Evolutionary conservation across 2,797 vertebrate species (phyloP).

Genomic region (Taenioides sp.): DNA sequence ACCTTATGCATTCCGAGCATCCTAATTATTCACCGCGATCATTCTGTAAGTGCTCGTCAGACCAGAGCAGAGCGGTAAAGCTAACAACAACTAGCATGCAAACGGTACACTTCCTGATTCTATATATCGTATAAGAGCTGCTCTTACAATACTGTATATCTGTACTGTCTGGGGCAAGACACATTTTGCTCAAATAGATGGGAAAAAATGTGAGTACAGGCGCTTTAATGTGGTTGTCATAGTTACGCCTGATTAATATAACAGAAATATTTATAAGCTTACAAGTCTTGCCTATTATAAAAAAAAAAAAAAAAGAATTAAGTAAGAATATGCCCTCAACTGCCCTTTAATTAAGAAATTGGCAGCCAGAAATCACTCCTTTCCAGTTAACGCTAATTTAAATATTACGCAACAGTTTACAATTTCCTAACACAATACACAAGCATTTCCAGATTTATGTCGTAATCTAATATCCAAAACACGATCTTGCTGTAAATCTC

Average conservation of each 20-base stretch:
- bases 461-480: neutral
- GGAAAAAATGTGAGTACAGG: too few relatives aligned
- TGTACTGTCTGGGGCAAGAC: too few relatives aligned
- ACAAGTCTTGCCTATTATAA: constrained; percentile 51
- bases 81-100: too few relatives aligned
- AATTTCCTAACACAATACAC: constrained; percentile 31
- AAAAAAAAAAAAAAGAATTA: constrained; percentile 60
- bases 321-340: constrained; percentile 36
- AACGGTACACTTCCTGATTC: too few relatives aligned
- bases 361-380: constrained; percentile 65
- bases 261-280: constrained; percentile 50
- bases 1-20: too few relatives aligned
- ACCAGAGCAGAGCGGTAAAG: too few relatives aligned
- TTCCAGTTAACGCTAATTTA: constrained; percentile 51
- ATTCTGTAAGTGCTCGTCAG: too few relatives aligned
- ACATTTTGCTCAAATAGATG: too few relatives aligned
- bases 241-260: neutral
- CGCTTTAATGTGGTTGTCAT: neutral
- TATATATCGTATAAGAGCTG: too few relatives aligned
- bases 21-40: too few relatives aligned
- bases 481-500: neutral
- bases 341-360: constrained; percentile 74
- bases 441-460: constrained; percentile 29
- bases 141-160: too few relatives aligned
- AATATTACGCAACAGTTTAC: constrained; percentile 42